Base-by-base conservation (phyloP, 2,113 vertebrate species). In the Trinectes maculatus region DNA sequence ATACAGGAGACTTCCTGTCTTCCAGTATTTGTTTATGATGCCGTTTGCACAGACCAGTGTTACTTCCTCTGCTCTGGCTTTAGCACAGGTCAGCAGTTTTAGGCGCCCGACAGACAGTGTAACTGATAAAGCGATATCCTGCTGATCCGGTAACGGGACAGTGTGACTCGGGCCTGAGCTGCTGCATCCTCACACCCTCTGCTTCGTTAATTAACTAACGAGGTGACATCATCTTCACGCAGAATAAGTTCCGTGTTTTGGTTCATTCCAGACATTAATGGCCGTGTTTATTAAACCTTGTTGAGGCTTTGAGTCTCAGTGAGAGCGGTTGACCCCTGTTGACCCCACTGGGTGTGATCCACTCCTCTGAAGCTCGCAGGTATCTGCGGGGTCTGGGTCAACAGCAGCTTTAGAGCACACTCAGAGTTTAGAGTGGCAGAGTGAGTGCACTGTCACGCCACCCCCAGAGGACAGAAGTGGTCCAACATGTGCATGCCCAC, bases 401-500 rank as follows among this genome's bases (percentile, higher is more conserved):
- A n/a, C 40, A 5, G 56, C 52, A n/a, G n/a, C n/a, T n/a, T 74
- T 21, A 68, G 77, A 79, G 75, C 39, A 54, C 77, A 29, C 82
- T 79, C 74, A 47, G 5, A 72, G 46, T 86, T 26, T 59, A 46
- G 63, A 82, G 80, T 69, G 61, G 71, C 54, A 56, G 69, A 77
- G 71, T 57, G n/a, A 70, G 73, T 22, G 18, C 33, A 21, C 67
- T 72, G 78, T 80, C 68, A 67, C 64, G 69, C 73, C 74, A 2
- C 49, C 39, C 28, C 42, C 68, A 42, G 75, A 62, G 67, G 66
- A 51, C 53, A 49, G 18, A 52, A 61, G 63, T 44, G 44, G 40
- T 65, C 44, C 37, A 61, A 11, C 31, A 12, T 44, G 61, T 82
- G 82, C 78, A 72, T 83, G 81, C 54, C 28, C 46, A 8, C 56